Conservation (phyloP, 2,113 vertebrate genomes). For the Pollimyrus isidori region DNA sequence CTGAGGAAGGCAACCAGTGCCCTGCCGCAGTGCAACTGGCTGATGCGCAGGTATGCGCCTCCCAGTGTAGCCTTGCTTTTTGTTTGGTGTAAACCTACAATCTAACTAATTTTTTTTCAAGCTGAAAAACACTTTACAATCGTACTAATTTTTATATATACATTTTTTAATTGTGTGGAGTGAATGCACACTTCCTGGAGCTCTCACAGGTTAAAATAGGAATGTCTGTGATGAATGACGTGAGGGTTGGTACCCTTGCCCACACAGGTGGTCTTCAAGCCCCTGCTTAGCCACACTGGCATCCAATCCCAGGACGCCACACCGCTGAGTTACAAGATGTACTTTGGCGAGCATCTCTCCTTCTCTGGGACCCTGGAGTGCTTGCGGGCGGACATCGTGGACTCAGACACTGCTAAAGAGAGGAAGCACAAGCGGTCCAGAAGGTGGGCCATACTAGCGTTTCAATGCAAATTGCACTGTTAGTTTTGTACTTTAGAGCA, state of each 20-base stretch:
- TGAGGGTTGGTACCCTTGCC: not conserved
- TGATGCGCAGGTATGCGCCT: conserved; percentile 79
- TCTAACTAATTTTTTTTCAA: too few species aligned
- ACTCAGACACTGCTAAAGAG: conserved; percentile 92
- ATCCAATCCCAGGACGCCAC: conserved; percentile 87
- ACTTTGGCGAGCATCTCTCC: conserved; percentile 93
- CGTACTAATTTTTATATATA: too few species aligned
- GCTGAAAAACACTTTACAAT: too few species aligned
- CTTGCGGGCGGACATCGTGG: conserved; percentile 91
- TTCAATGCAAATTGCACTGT: not conserved
- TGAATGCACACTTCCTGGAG: not conserved
- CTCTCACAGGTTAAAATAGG: not conserved
- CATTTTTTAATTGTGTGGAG: too few species aligned
- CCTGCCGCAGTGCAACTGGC: conserved; percentile 95
- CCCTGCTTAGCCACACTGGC: conserved; percentile 83
- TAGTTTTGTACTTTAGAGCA: not conserved
- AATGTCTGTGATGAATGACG: not conserved
- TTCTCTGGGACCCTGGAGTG: conserved; percentile 94
- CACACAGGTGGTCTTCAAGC: conserved; percentile 63
- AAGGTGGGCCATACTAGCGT: conserved; percentile 56
- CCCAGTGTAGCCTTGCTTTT: not conserved
- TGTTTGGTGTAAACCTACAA: too few species aligned
- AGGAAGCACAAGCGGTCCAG: conserved; percentile 81
- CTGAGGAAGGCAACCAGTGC: conserved; percentile 86
- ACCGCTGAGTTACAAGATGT: conserved; percentile 93